These are phyloP conservation scores for Penaeus monodon DNA, from an alignment of 2,888 invertebrate genomes.

Conservation along the genomic window DNA sequence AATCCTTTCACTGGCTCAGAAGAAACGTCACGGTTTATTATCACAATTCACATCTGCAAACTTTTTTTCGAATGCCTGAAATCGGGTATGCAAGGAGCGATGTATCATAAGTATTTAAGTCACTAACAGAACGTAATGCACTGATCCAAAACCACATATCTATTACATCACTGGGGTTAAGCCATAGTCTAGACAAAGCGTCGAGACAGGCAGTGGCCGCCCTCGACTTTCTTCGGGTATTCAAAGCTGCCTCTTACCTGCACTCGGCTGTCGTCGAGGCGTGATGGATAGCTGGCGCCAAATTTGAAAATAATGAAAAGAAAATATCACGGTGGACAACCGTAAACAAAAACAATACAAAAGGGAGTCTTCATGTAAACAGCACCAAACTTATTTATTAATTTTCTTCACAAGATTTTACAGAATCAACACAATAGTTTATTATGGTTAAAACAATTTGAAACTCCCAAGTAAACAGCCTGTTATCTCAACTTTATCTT, in stretches of 20 bases:
- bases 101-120: too few species aligned
- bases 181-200: neutral
- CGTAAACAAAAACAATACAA: constrained; percentile 1
- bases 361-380: too few species aligned
- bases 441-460: too few species aligned
- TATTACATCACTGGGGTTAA: neutral
- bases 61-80: too few species aligned
- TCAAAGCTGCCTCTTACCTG: constrained; percentile 27
- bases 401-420: too few species aligned
- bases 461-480: too few species aligned
- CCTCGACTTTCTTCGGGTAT: constrained; percentile 37
- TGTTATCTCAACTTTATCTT: too few species aligned
- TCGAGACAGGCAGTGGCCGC: neutral
- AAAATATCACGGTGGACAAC: constrained; percentile 20
- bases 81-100: too few species aligned
- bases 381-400: too few species aligned
- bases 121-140: neutral
- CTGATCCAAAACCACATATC: too few species aligned
- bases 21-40: neutral
- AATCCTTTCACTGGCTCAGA: neutral
- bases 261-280: constrained; percentile 42
- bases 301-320: constrained; percentile 39
- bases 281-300: constrained; percentile 38
- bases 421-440: too few species aligned
- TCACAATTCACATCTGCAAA: too few species aligned